Conservation (phyloP, 2,797 vertebrate species). For the Otolemur crassicaudatus region DNA sequence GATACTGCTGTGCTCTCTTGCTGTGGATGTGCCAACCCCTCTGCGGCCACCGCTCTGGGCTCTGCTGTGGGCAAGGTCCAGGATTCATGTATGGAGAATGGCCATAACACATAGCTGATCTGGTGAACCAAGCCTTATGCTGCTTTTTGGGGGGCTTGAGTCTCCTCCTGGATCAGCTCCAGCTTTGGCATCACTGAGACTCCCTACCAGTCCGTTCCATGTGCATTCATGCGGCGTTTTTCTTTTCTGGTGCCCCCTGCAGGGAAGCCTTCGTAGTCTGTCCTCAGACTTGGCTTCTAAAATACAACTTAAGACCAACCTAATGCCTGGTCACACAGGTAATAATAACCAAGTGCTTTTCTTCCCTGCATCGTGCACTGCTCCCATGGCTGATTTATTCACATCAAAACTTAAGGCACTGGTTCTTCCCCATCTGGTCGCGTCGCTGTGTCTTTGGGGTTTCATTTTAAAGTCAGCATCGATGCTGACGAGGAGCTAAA, state of each 20-base stretch:
- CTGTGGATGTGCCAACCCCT: fast-evolving
- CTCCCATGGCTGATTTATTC: neutral
- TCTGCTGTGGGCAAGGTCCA: neutral
- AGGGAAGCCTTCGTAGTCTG: neutral
- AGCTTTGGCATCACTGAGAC: neutral
- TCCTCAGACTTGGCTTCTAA: neutral
- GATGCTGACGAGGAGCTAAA: neutral
- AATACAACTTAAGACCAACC: neutral
- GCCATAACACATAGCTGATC: neutral
- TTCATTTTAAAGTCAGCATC: slow-evolving; percentile 39
- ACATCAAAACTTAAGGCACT: neutral
- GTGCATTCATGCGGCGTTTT: neutral
- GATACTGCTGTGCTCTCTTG: neutral
- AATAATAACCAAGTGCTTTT: neutral
- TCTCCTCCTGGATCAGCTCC: neutral
- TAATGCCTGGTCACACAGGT: neutral
- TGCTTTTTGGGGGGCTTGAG: neutral
- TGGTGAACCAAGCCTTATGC: neutral
- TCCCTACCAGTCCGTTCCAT: too few relatives aligned
- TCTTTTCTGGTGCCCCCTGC: neutral
- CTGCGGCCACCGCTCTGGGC: neutral
- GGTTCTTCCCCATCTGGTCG: neutral
- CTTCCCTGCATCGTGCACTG: fast-evolving
- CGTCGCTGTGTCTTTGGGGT: neutral
- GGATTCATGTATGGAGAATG: neutral